Conservation (phyloP, 2,113 vertebrate species). For the Lycaon pictus region DNA sequence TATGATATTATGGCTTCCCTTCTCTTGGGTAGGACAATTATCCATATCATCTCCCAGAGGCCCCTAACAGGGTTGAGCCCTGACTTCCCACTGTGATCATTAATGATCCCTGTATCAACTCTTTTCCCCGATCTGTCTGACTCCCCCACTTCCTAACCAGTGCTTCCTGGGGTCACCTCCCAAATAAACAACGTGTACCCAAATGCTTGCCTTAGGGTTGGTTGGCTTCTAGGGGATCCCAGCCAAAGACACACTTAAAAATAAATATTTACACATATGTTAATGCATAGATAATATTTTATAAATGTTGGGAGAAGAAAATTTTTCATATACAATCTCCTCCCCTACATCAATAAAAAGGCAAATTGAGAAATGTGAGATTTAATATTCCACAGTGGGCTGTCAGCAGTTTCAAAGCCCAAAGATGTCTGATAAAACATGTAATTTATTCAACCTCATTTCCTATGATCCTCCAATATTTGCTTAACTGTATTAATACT, state of each 20-base stretch:
- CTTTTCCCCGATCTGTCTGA: background rate
- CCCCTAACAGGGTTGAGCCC: background rate
- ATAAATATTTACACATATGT: constrained; percentile 74
- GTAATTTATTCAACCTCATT: constrained; percentile 85
- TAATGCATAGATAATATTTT: constrained; percentile 67
- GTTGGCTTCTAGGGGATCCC: background rate
- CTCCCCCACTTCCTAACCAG: background rate
- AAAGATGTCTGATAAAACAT: constrained; percentile 83
- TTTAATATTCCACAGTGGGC: constrained; percentile 82
- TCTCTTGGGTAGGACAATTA: background rate
- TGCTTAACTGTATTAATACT: constrained; percentile 84
- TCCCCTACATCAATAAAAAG: constrained; percentile 80
- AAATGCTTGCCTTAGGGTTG: constrained; percentile 51
- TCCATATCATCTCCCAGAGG: background rate
- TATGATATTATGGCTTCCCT: background rate
- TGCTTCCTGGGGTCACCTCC: constrained; percentile 21
- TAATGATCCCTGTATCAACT: background rate
- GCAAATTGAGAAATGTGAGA: constrained; percentile 80
- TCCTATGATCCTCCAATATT: constrained; percentile 83
- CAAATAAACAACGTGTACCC: background rate
- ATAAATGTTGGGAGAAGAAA: constrained; percentile 73
- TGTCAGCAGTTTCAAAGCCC: constrained; percentile 83
- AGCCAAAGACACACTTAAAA: constrained; percentile 60
- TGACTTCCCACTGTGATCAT: background rate
- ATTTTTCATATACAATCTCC: constrained; percentile 68